These are phyloP conservation scores for Teinopalpus imperialis DNA, from an alignment of 2,888 invertebrate species.

Conservation along the genomic window DNA sequence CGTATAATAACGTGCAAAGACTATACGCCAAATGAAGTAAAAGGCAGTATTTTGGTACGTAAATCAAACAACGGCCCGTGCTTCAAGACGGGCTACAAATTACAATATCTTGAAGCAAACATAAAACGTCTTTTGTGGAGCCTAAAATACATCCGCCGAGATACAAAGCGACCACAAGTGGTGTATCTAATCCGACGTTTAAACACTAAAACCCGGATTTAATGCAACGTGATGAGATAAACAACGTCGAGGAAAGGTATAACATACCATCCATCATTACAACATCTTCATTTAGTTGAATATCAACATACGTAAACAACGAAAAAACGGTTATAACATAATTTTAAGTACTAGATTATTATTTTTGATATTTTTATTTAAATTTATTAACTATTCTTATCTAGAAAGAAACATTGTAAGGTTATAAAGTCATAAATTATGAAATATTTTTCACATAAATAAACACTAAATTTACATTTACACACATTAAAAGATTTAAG, in stretches of 20 bases:
- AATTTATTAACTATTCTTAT: no score
- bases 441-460: no score
- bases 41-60: no score
- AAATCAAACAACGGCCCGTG: slow-evolving; percentile 10
- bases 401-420: no score
- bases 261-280: slow-evolving; percentile 7
- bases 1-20: no score
- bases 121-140: slow-evolving; percentile 19
- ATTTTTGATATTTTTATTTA: no score
- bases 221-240: slow-evolving; percentile 19
- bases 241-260: slow-evolving; percentile 7
- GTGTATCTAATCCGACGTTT: slow-evolving; percentile 16
- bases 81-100: slow-evolving; percentile 14
- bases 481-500: no score
- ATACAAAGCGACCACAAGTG: slow-evolving; percentile 16
- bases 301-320: not conserved
- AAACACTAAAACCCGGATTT: slow-evolving; percentile 22
- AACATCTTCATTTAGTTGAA: slow-evolving; percentile 4
- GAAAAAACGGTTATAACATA: no score
- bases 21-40: no score
- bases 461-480: no score
- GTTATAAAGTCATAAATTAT: no score
- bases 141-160: slow-evolving; percentile 19
- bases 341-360: no score
- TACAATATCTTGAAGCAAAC: slow-evolving; percentile 19